phyloP scores from a whole-genome alignment of 2,113 vertebrate species.

The Lasiurus borealis region DNA sequence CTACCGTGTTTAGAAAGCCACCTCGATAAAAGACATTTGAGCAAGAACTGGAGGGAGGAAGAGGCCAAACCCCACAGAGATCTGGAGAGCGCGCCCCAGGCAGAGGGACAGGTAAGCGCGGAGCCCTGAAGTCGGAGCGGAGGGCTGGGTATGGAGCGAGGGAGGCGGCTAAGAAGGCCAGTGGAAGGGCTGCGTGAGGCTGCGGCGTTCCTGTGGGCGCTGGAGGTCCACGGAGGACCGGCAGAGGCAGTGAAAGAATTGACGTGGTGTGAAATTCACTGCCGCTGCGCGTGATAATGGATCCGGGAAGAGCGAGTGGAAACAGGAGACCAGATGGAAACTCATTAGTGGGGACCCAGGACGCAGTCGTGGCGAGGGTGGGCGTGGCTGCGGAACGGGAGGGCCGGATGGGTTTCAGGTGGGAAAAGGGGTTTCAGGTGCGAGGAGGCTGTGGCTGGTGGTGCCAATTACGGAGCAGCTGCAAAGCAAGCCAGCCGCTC shows the following conservation, averaged over 20 bases:
- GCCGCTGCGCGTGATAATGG: background rate
- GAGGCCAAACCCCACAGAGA: background rate
- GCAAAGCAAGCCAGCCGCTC: background rate
- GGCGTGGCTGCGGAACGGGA: background rate
- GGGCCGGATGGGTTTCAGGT: background rate
- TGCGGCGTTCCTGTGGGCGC: rapidly evolving
- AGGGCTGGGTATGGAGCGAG: too few relatives aligned
- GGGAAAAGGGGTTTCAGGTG: background rate
- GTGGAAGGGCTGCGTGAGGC: background rate
- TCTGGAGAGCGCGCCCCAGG: background rate
- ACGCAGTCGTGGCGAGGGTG: background rate
- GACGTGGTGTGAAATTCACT: background rate
- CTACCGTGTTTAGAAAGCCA: background rate
- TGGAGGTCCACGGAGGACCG: rapidly evolving
- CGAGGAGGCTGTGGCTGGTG: background rate
- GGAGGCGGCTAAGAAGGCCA: too few relatives aligned
- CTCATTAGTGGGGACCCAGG: background rate
- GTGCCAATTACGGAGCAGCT: too few relatives aligned
- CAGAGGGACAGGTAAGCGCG: background rate
- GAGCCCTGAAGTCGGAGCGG: background rate
- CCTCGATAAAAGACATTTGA: background rate
- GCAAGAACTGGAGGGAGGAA: background rate
- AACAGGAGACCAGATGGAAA: background rate
- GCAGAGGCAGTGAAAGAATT: background rate
- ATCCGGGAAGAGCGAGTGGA: rapidly evolving